Evolutionary conservation across 2,888 invertebrate genomes (phyloP), one percentile per base, ranked within the genome.

Genomic region (Aspidiotus rigidus): DNA sequence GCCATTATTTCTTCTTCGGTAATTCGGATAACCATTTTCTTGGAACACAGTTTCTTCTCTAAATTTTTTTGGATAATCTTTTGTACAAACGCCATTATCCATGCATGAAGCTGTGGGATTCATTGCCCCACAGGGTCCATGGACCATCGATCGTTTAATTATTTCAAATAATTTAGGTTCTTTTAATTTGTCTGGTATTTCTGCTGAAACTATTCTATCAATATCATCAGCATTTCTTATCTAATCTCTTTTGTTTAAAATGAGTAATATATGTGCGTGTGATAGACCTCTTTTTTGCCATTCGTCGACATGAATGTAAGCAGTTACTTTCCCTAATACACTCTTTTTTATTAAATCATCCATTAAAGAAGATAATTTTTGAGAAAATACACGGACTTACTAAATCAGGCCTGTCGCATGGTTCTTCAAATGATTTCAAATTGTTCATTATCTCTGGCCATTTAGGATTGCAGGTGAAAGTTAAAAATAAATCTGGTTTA

Each of bases 231-330:
- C 28, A 28, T 28, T 28, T 28, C 28, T 28, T 59, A 75, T 74
- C n/a, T 69, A 41, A 10, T 77, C 74, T 71, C 74, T 75, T 7
- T 75, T 72, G 7, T 72, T 53, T 17, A 77, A 73, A 77, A 76
- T 77, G 73, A 76, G 56, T 40, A 77, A 62, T 72, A 75, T 74
- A 62, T 75, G 75, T 28, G 74, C 76, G 70, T 76, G 74, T 13
- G 74, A 74, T 62, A 75, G 69, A 11, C 74, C 74, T 44, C 74
- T 71, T 57, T 75, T 75, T 72, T 74, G 74, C 74, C 74, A 75
- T 60, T 75, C 72, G 13, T 74, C 64, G 5, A 73, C 73, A 66
- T 74, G 73, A 73, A 75, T 72, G 72, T 71, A 74, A 62, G 74
- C 75, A 41, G 71, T 72, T 11, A 60, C 69, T 9, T 70, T 57